Evolutionary conservation across 2,888 invertebrate species (phyloP), one percentile per base, ranked within the genome.

Genomic region (Sesia apiformis): DNA sequence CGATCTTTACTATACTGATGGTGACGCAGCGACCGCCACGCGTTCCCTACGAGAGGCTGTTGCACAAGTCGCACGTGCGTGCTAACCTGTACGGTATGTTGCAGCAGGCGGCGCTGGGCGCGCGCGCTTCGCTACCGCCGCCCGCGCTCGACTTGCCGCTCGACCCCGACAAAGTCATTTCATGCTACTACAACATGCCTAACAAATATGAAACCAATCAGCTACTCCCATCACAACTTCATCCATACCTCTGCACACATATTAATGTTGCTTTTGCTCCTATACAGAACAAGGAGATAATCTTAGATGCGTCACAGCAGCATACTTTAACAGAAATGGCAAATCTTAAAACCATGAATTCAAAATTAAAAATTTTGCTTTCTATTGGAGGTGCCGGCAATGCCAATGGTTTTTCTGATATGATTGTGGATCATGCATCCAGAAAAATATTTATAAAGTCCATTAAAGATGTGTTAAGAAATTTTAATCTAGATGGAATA

Each of bases 161-260:
- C 6, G 46, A 46, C 3, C 42, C 54, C 3, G 57, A 63, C 38
- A 73, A 63, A 55, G 78, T 85, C n/a, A 68, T 87, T 4, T 76
- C 94, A 6, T 96, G 95, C 70, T 96, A 96, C 79, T 95, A 94
- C 78, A 91, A 91, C 60, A 86, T 92, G 58, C 92, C 93, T 4
- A 65, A 61, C 55, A 66, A 67, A 54, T 40, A 52, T 40, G 57
- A 23, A 6, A 4, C 55, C 5, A 53, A 56, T n/a, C 71, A 78
- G 60, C 79, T 94, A 54, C 72, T 80, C 66, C 92, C 94, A 4
- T 70, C 80, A 42, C 81, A 90, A 64, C 90, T 96, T 40, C 92
- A 95, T 70, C 92, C 95, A 39, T 78, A 91, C 65, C 84, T 97
- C 56, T 97, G 97, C 75, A 95, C 96, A 1, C 97, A 97, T 79